A percentile compares a stretch with the other conserved stretches of the same genome.
Evolutionary conservation across 2,113 vertebrate species (phyloP).

Genomic region (Sinocyclocheilus maitianheensis): DNA sequence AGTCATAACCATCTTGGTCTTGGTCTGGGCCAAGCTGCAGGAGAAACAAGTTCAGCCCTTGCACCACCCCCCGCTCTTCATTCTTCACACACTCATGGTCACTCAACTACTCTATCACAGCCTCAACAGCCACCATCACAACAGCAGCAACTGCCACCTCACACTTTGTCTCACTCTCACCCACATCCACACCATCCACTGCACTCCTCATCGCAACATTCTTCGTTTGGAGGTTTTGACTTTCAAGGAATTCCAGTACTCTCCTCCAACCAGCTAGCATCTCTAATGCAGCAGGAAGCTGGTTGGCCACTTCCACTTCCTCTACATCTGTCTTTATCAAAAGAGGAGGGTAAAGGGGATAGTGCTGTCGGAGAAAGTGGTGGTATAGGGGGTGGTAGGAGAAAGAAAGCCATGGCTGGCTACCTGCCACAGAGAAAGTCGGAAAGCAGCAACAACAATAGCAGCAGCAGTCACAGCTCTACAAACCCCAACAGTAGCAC

Average conservation of each 20-base stretch:
- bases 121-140: constrained; percentile 73
- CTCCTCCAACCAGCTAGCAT: constrained; percentile 81
- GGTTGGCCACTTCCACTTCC: constrained; percentile 78
- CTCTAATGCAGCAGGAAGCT: constrained; percentile 80
- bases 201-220: constrained; percentile 74
- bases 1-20: constrained; percentile 80
- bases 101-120: constrained; percentile 71
- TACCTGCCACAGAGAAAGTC: constrained; percentile 81
- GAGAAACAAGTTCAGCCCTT: constrained; percentile 73
- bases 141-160: constrained; percentile 77
- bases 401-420: constrained; percentile 82
- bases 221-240: constrained; percentile 78
- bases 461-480: constrained; percentile 66
- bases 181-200: constrained; percentile 78
- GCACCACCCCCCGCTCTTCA: constrained; percentile 79
- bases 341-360: constrained; percentile 79
- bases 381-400: constrained; percentile 74
- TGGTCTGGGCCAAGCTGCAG: constrained; percentile 74
- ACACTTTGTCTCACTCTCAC: constrained; percentile 76
- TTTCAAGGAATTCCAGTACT: constrained; percentile 83
- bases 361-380: constrained; percentile 67
- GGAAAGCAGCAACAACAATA: constrained; percentile 67
- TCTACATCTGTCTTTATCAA: constrained; percentile 78
- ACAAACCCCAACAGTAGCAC: constrained; percentile 74
- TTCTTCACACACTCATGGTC: constrained; percentile 76